Evolutionary conservation across 2,797 vertebrate species (phyloP).

Genomic region (Florisuga fusca): DNA sequence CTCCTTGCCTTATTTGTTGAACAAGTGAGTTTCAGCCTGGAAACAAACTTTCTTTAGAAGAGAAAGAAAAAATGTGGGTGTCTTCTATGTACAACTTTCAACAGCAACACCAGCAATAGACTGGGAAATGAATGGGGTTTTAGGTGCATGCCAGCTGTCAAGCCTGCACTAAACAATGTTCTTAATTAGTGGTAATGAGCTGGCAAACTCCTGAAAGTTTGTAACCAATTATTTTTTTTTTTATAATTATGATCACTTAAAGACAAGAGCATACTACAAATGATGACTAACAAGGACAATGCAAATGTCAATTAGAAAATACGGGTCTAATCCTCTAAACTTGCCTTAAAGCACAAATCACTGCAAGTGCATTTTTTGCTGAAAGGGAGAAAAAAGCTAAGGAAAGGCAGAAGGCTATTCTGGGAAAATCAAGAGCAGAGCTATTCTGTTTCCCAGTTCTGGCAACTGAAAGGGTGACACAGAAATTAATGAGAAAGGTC

Average conservation of each 20-base stretch:
- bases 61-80: background rate
- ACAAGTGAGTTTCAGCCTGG: background rate
- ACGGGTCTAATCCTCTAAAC: background rate
- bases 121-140: slow-evolving; percentile 1
- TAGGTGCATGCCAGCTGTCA: slow-evolving; percentile 22
- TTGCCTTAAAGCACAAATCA: background rate
- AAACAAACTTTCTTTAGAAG: background rate
- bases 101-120: background rate
- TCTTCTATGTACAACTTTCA: background rate
- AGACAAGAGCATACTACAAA: slow-evolving; percentile 1
- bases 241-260: slow-evolving; percentile 34
- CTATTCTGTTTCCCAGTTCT: background rate
- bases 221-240: background rate
- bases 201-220: slow-evolving; percentile 27
- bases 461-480: background rate
- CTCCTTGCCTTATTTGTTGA: background rate
- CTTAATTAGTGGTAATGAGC: slow-evolving; percentile 46
- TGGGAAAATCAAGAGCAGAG: background rate
- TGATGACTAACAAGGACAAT: slow-evolving; percentile 17
- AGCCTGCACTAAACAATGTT: background rate
- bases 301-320: slow-evolving; percentile 49
- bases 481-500: background rate
- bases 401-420: background rate
- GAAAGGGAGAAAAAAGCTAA: background rate
- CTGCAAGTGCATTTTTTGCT: background rate